phyloP scores from a whole-genome alignment of 2,113 vertebrate species.

The Trematomus loennbergii region DNA sequence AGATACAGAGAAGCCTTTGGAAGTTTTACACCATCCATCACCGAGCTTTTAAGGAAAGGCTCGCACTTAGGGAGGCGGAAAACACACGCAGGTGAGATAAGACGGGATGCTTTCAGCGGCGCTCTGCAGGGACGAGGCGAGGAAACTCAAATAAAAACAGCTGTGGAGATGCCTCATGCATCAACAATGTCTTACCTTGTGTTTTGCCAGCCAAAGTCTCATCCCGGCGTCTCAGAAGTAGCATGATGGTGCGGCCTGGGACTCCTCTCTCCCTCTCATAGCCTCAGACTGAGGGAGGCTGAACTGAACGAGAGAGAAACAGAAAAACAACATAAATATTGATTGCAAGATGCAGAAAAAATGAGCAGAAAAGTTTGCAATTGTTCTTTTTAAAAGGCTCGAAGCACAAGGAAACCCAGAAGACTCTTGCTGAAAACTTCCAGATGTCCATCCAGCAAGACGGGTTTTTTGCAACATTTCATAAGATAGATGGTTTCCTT shows the following conservation, averaged over 20 bases:
- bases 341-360: slow-evolving; percentile 1
- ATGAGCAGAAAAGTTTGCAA: not conserved
- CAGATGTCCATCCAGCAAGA: slow-evolving; percentile 7
- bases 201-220: too few species aligned
- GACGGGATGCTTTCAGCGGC: slow-evolving; percentile 9
- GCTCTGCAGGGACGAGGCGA: not conserved
- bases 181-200: slow-evolving; percentile 77
- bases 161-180: slow-evolving; percentile 21
- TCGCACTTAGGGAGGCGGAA: slow-evolving; percentile 16
- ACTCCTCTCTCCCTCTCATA: slow-evolving; percentile 85
- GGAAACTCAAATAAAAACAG: slow-evolving; percentile 16
- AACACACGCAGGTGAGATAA: slow-evolving; percentile 44
- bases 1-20: slow-evolving; percentile 34
- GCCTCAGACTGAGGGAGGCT: slow-evolving; percentile 83
- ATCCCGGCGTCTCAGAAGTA: slow-evolving; percentile 85
- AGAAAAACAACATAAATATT: slow-evolving; percentile 25
- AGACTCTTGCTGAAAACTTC: not conserved
- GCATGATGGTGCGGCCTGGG: slow-evolving; percentile 85
- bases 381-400: not conserved
- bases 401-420: not conserved
- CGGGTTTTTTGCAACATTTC: too few species aligned
- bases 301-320: slow-evolving; percentile 54
- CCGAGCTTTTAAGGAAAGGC: slow-evolving; percentile 37
- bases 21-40: slow-evolving; percentile 70
- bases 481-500: slow-evolving; percentile 11